Evolutionary conservation across 2,113 vertebrate genomes (phyloP).

Genomic region (Aphelocoma coerulescens): DNA sequence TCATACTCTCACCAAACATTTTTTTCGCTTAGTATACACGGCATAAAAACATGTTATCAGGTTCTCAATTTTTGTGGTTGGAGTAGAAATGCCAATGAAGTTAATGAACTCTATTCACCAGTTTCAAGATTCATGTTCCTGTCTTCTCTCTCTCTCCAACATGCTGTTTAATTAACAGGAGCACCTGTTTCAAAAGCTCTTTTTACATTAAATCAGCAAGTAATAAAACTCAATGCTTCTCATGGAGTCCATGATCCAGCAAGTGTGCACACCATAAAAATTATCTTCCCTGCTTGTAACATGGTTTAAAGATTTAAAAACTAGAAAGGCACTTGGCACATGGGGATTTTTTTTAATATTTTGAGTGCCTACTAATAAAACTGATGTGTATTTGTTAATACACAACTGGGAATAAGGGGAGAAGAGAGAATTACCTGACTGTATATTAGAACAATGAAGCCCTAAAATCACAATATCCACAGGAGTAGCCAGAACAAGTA

Average conservation of each 20-base stretch:
- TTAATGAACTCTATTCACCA: neutral
- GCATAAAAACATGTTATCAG: neutral
- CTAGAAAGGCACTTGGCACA: accelerated
- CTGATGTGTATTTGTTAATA: neutral
- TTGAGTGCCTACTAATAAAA: neutral
- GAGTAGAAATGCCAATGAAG: neutral
- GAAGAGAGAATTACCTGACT: constrained; percentile 75
- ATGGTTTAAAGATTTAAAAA: neutral
- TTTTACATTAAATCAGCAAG: neutral
- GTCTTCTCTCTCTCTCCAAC: neutral
- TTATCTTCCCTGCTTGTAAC: neutral
- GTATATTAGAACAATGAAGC: constrained; percentile 86
- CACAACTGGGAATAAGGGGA: neutral
- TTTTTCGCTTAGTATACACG: neutral
- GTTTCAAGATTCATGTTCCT: neutral
- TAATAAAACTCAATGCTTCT: neutral
- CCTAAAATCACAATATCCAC: constrained; percentile 96
- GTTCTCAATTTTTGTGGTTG: neutral
- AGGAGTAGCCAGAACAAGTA: constrained; percentile 92
- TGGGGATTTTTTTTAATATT: neutral
- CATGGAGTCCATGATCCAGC: neutral
- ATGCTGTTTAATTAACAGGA: neutral
- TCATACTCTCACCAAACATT: neutral
- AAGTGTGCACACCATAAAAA: neutral
- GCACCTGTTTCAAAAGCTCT: neutral